These are phyloP conservation scores for Calephelis virginiensis DNA, from an alignment of 1,140 invertebrate genomes.

Conservation along the genomic window DNA sequence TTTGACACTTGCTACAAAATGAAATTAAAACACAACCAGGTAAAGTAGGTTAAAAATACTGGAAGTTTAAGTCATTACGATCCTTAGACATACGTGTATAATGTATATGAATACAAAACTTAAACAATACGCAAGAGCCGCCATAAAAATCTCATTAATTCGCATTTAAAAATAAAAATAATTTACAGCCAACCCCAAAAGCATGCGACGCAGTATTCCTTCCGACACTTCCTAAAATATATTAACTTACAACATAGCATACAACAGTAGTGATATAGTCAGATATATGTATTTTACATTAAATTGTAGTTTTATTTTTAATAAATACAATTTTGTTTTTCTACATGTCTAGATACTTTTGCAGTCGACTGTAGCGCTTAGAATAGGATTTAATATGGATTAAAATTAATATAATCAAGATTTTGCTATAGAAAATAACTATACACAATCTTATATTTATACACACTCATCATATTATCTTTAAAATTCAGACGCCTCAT, in stretches of 20 bases:
- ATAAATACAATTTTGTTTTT: conserved; percentile 15
- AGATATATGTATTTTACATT: conserved; percentile 7
- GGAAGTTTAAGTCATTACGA: conserved; percentile 38
- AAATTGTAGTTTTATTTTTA: neutral
- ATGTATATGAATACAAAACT: conserved; percentile 33
- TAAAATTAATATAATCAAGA: conserved; percentile 13
- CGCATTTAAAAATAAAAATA: neutral
- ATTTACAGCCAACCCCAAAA: conserved; percentile 6
- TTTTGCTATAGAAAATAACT: conserved; percentile 12
- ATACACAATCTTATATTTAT: conserved; percentile 14
- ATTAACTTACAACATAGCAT: conserved; percentile 1
- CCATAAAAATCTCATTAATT: conserved; percentile 10
- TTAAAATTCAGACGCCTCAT: neutral
- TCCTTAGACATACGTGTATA: conserved; percentile 42
- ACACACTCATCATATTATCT: neutral
- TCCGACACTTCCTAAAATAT: neutral
- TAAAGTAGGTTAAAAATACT: conserved; percentile 30
- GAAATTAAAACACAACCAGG: conserved; percentile 25
- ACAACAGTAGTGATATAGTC: conserved; percentile 13
- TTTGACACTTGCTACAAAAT: conserved; percentile 12
- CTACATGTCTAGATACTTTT: conserved; percentile 2
- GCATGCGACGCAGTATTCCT: neutral
- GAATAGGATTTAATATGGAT: conserved; percentile 10
- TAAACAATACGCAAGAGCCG: conserved; percentile 2
- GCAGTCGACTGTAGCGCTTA: conserved; percentile 11